Conservation (phyloP, 2,888 invertebrate genomes). For the Acleris laterana region DNA sequence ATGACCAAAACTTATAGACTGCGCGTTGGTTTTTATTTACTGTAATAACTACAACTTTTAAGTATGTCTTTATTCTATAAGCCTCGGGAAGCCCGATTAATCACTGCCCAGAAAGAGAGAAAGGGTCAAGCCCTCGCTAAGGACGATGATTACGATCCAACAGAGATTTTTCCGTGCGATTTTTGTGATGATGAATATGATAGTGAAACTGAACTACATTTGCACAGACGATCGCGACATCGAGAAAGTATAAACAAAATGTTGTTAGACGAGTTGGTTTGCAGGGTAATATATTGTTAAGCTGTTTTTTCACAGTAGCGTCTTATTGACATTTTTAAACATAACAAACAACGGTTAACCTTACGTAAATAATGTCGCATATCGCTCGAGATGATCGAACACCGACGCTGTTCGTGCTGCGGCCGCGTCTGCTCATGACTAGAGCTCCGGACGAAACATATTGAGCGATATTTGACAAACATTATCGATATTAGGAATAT, state of each 20-base stretch:
- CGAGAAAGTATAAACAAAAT: not conserved
- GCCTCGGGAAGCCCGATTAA: constrained; percentile 4
- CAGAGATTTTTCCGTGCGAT: constrained; percentile 4
- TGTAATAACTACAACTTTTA: not conserved
- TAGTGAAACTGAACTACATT: constrained; percentile 24
- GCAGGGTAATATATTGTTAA: constrained; percentile 15
- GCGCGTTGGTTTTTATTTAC: not conserved
- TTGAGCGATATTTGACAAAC: no score
- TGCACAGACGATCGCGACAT: constrained; percentile 16
- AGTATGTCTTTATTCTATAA: constrained; percentile 26
- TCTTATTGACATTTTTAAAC: no score
- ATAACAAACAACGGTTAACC: no score
- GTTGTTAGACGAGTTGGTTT: constrained; percentile 2
- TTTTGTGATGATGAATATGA: constrained; percentile 20
- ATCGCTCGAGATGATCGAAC: no score
- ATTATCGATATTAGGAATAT: no score
- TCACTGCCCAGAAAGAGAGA: not conserved
- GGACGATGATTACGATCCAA: not conserved
- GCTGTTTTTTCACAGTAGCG: no score
- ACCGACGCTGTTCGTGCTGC: no score
- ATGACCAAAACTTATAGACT: no score
- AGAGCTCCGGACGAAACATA: no score
- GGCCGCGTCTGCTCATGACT: no score
- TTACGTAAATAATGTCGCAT: no score
- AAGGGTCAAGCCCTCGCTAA: constrained; percentile 2